phyloP scores from a whole-genome alignment of 2,888 invertebrate species.

The Lasioglossum figueresi region DNA sequence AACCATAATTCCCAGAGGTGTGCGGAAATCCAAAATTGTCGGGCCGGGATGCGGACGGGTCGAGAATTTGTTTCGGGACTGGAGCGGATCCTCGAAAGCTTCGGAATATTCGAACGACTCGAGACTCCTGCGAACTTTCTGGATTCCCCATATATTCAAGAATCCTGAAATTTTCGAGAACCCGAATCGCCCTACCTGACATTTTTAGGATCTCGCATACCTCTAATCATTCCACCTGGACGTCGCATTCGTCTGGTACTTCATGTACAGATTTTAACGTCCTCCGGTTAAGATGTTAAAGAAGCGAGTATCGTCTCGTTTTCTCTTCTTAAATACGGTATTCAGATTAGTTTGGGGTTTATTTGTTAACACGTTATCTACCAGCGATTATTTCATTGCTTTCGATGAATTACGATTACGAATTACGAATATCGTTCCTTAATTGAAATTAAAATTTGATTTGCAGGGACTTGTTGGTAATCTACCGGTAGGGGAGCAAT shows the following conservation, averaged over 20 bases:
- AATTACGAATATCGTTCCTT: not conserved
- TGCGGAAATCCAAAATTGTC: not conserved
- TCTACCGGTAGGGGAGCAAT: not conserved
- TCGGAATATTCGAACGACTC: not conserved
- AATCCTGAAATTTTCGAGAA: too few species aligned
- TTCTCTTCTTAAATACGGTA: not conserved
- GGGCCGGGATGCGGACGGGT: too few species aligned
- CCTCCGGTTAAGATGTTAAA: slow-evolving; percentile 46
- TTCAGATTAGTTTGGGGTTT: slow-evolving; percentile 40
- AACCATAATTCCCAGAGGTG: not conserved
- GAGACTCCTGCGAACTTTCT: not conserved
- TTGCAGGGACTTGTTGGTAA: not conserved
- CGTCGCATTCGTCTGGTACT: slow-evolving; percentile 1
- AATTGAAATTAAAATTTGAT: not conserved
- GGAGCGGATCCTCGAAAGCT: too few species aligned
- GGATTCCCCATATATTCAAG: not conserved
- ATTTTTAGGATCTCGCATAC: not conserved
- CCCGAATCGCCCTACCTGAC: too few species aligned
- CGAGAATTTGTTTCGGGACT: too few species aligned
- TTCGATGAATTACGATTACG: too few species aligned
- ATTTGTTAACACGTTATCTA: slow-evolving; percentile 5
- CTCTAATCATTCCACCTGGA: slow-evolving; percentile 5
- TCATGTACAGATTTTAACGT: slow-evolving; percentile 35
- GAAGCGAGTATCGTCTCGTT: slow-evolving; percentile 37
- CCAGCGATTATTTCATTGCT: not conserved